phyloP scores from a whole-genome alignment of 2,113 vertebrate species.

The Poeciliopsis prolifica region DNA sequence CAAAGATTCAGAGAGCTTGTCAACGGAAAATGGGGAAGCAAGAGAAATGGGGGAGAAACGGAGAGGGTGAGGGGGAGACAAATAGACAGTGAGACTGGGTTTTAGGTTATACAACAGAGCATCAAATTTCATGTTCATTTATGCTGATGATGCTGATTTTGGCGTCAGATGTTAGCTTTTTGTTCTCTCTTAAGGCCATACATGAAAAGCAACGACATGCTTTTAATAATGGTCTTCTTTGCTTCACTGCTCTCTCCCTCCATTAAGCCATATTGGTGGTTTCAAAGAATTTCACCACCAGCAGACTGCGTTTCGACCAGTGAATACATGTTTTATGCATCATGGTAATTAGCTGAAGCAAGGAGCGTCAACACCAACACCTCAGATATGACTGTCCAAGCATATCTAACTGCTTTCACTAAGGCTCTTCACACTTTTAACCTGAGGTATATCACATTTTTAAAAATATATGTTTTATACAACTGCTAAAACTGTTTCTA shows the following conservation, averaged over 20 bases:
- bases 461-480: too few relatives aligned
- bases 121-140: conserved; percentile 46
- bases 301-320: conserved; percentile 58
- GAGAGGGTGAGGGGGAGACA: conserved; percentile 54
- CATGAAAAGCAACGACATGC: conserved; percentile 51
- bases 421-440: too few relatives aligned
- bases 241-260: conserved; percentile 50
- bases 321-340: conserved; percentile 56
- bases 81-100: conserved; percentile 55
- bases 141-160: conserved; percentile 40
- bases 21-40: conserved; percentile 76
- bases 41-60: conserved; percentile 57
- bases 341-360: conserved; percentile 45
- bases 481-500: too few relatives aligned
- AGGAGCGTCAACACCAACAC: not conserved
- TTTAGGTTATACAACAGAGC: conserved; percentile 29
- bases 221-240: conserved; percentile 62
- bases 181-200: conserved; percentile 28
- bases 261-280: conserved; percentile 62
- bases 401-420: too few relatives aligned
- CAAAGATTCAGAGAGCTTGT: conserved; percentile 77
- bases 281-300: conserved; percentile 64
- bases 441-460: too few relatives aligned
- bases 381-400: too few relatives aligned
- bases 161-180: conserved; percentile 38